Evolutionary conservation across 1,140 invertebrate genomes (phyloP).

Genomic region (Vanessa atalanta): DNA sequence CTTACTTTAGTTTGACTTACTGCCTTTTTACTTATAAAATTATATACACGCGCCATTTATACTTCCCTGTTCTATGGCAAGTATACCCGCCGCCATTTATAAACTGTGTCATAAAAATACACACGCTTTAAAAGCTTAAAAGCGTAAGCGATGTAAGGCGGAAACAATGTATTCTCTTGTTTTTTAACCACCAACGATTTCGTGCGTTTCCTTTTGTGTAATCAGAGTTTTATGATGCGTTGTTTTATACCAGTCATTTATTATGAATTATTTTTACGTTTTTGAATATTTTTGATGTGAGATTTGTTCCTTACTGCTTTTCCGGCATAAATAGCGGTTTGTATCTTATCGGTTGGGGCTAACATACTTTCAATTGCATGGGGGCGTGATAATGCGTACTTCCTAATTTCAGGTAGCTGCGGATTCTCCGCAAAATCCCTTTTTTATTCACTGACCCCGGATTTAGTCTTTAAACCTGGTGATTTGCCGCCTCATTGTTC

Average conservation of each 20-base stretch:
- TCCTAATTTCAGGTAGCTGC: no score
- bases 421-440: no score
- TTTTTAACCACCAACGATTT: slow-evolving; percentile 1
- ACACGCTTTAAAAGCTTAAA: slow-evolving; percentile 10
- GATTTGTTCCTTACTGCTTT: no score
- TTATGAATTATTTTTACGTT: not conserved
- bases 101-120: slow-evolving; percentile 8
- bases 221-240: not conserved
- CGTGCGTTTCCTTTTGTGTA: not conserved
- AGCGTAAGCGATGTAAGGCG: not conserved
- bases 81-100: not conserved
- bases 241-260: not conserved
- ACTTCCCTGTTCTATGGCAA: not conserved
- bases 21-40: no score
- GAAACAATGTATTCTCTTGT: not conserved
- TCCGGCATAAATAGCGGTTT: no score
- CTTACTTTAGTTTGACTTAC: no score
- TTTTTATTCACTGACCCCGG: no score
- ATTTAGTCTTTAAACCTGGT: no score
- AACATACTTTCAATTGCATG: no score
- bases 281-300: not conserved
- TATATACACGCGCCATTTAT: not conserved
- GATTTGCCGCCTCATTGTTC: no score
- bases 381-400: no score
- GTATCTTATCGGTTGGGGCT: no score